Evolutionary conservation across 2,797 vertebrate genomes (phyloP), one percentile per base, ranked within the genome.

Genomic region (Enteromius viviparus): DNA sequence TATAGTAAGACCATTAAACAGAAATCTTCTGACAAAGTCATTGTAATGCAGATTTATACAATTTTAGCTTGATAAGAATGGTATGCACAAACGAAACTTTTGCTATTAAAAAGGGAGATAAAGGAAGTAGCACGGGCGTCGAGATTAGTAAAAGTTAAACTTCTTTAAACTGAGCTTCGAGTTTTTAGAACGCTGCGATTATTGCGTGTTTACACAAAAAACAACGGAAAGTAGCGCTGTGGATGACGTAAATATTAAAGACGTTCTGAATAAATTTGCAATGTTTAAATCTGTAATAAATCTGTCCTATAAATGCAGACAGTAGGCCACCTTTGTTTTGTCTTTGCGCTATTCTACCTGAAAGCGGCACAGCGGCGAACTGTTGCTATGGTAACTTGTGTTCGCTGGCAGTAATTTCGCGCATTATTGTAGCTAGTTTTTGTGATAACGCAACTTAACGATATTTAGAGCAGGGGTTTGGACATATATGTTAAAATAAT

Each of bases 301-400:
- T 40, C n/a, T 26, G 23, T 10, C n/a, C 10, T 58, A 26, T 12
- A 45, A 17, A 70, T 47, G 17, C 45, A 29, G 9, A 34, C 4
- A 32, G 70, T 21, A 51, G 17, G 23, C 23, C 66, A 45, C 45
- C 21, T n/a, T 17, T 40, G 34, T 53, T 34, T 51, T 21, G 45
- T 51, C 26, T 32, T 74, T 34, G 47, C 17, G 34, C 45, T 2
- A 53, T 74, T 10, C 26, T 32, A 21, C 34, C 12, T 47, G 40
- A 26, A 42, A 47, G 76, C 17, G 15, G 55, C n/a, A 47, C 14
- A 32, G 23, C 21, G 0, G 14, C 23, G 6, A 47, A 32, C 23
- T 64, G 76, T 78, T 64, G 37, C 76, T 64, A 78, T 49, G 60
- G 76, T 29, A 47, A 65, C 76, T 45, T 58, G 14, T 58, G 34